Evolutionary conservation across 2,797 vertebrate species (phyloP).

Genomic region (Tapera naevia): DNA sequence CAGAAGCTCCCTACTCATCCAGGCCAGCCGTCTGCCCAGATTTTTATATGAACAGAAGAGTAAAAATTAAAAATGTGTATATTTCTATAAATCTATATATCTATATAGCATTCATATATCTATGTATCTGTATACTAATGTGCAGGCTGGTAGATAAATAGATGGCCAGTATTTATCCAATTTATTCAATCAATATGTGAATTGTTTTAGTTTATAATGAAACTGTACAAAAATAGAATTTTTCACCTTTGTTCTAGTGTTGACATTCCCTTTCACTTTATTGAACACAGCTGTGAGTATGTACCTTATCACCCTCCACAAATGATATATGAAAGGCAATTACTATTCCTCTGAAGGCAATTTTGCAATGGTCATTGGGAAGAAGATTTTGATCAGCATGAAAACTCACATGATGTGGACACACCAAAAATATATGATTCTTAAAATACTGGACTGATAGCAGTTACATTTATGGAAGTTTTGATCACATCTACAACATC

Average conservation of each 20-base stretch:
- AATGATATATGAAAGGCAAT: neutral
- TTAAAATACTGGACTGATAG: neutral
- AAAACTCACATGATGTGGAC: neutral
- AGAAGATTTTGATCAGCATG: neutral
- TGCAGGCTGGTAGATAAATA: neutral
- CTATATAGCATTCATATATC: neutral
- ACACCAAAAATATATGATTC: neutral
- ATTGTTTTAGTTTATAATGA: neutral
- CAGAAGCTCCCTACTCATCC: too few species aligned
- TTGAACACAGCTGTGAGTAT: neutral
- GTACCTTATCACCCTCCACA: neutral
- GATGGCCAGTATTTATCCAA: neutral
- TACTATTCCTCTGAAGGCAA: neutral
- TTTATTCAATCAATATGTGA: neutral
- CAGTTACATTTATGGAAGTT: neutral
- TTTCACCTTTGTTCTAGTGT: neutral
- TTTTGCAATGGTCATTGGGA: neutral
- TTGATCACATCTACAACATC: neutral
- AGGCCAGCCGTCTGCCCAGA: too few species aligned
- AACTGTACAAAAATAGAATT: neutral
- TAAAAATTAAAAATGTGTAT: neutral
- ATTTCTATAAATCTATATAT: neutral
- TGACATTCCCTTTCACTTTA: neutral
- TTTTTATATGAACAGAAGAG: neutral
- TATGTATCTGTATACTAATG: too few species aligned